Base-by-base conservation (phyloP, 2,797 vertebrate genomes). In the Taenioides sp. region DNA sequence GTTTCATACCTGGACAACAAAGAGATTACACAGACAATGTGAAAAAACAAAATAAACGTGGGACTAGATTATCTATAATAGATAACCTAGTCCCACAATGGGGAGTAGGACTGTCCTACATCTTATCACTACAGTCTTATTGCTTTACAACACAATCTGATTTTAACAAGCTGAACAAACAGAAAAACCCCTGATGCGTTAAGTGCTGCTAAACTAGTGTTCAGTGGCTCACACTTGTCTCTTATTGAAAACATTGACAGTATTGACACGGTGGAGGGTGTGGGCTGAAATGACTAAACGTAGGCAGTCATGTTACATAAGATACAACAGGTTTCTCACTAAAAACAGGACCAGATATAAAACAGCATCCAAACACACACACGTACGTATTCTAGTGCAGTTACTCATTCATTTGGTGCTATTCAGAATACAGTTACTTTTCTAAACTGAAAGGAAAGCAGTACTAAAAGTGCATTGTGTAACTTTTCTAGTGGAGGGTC, bases 291-390 rank as follows among this genome's bases (percentile, higher is more conserved):
- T 80, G 86, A 87, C 82, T 87, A 84, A 80, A 90, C 49, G 89
- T 92, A 86, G 91, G 91, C 80, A 75, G 86, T 22, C 75, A 67
- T 69, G 79, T 91, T 91, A 86, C 82, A 88, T 89, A 88, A 91
- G 79, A n/a, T 31, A n/a, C 81, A 78, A 20, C 11, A 86, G 84
- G 86, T 88, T 75, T 79, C 81, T 77, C 49, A 68, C 71, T 77
- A 72, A 84, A 54, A 91, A 79, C 78, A 73, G 74, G 67, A 82
- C 54, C 77, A 82, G 75, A 77, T 64, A 67, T 73, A 12, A n/a
- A 62, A 82, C 69, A 75, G 25, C 67, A 71, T 80, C 70, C 78
- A 73, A 63, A 76, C 71, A 80, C 69, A 67, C 63, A 22, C n/a
- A 17, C 40, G 2, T 34, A 34, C 9, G 7, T 37, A 37, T 37